phyloP scores from a whole-genome alignment of 1,140 invertebrate genomes.

The Lepidurus couesii region DNA sequence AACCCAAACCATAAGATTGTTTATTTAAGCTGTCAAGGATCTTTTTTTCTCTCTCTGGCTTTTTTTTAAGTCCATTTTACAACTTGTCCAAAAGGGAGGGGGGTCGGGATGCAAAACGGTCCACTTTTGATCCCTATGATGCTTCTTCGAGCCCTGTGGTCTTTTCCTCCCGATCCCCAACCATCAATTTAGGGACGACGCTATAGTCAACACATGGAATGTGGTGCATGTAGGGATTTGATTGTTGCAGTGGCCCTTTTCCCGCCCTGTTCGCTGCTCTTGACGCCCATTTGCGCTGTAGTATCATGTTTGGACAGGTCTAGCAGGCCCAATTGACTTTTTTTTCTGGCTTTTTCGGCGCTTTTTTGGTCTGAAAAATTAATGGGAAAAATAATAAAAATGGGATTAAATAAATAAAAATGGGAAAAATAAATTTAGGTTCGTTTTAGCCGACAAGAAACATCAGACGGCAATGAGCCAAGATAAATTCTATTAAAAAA shows the following conservation, averaged over 20 bases:
- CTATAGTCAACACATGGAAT: background rate
- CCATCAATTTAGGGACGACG: background rate
- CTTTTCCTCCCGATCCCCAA: background rate
- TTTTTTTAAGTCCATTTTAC: background rate
- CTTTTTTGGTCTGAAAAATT: background rate
- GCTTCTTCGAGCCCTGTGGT: background rate
- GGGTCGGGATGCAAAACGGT: conserved; percentile 7
- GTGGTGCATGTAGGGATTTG: background rate
- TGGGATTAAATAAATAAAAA: background rate
- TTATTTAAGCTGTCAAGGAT: background rate
- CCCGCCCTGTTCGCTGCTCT: too few relatives aligned
- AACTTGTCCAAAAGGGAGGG: background rate
- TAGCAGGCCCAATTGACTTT: background rate
- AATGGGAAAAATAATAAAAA: background rate
- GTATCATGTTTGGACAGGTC: background rate
- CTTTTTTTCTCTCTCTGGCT: background rate
- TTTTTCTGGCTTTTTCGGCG: background rate
- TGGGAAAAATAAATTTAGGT: background rate
- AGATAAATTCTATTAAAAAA: background rate
- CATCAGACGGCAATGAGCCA: too few relatives aligned
- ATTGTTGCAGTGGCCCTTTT: too few relatives aligned
- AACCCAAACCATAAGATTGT: background rate
- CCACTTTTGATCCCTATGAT: background rate
- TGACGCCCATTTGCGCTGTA: too few relatives aligned
- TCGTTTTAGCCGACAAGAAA: background rate